These are phyloP conservation scores for Saccostrea cuccullata DNA, from an alignment of 1,140 invertebrate species.

Conservation along the genomic window DNA sequence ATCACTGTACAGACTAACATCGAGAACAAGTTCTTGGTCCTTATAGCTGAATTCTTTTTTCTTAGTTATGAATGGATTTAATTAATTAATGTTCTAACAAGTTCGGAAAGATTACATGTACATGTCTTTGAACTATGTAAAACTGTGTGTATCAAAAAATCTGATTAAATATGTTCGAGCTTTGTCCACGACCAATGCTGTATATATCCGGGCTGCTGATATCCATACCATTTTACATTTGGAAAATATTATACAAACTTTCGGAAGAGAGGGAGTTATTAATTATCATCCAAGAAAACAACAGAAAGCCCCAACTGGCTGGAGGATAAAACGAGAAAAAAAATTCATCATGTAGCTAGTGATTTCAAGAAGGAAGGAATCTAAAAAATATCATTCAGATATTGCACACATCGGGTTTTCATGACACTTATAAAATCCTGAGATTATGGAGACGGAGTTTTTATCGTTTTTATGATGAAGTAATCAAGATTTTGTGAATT, in stretches of 20 bases:
- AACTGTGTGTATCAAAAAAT: no score
- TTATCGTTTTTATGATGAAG: no score
- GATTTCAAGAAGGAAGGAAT: no score
- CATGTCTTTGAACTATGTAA: no score
- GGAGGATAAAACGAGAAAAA: background rate
- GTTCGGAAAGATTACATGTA: no score
- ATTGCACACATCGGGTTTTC: no score
- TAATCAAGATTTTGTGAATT: no score
- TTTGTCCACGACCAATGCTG: background rate
- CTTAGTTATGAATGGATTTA: background rate
- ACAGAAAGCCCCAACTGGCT: background rate
- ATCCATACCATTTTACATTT: background rate
- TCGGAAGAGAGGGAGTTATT: background rate
- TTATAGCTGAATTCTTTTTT: background rate
- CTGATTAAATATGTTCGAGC: background rate
- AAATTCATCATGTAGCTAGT: no score
- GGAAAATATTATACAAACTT: background rate
- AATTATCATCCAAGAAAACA: background rate
- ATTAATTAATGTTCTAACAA: background rate
- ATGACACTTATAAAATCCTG: no score
- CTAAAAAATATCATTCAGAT: no score
- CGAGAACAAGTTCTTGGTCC: background rate
- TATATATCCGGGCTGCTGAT: background rate
- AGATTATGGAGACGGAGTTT: no score
- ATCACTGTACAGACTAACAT: background rate